Base-by-base conservation (phyloP, 2,888 invertebrate genomes). In the Aspidiotus rigidus region DNA sequence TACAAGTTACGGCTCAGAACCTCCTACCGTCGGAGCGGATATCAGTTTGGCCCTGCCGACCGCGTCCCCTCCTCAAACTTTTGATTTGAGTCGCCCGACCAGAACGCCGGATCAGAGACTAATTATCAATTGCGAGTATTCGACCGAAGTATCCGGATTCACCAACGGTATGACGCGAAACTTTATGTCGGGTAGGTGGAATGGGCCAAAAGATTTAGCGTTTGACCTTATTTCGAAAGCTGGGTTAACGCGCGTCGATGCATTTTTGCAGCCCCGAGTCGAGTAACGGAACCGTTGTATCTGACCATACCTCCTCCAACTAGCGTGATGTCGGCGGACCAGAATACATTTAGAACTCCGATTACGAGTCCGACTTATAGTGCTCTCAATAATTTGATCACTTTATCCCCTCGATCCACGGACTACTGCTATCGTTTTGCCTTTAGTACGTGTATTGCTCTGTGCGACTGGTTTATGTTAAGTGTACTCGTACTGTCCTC, bases 211-310 rank as follows among this genome's bases (percentile, higher is more conserved):
- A 28, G 5, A 28, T 28, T 5, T 28, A 28, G 28, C 28, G 28
- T 28, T 28, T 28, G 5, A 28, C 28, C 28, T 28, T 28, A 28
- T 28, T 28, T 28, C 28, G 28, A 28, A 28, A 28, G 28, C 1
- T 28, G 28, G 49, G n/a, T 49, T 49, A 49, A 49, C 6, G n/a
- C 49, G n/a, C 49, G n/a, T 49, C 49, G 49, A 49, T 49, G 49
- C 49, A 49, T 44, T 67, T 67, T 67, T 59, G 17, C 60, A 67
- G 67, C 67, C 10, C 53, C 49, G 44, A 67, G 60, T 59, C 67
- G 60, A 49, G n/a, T 67, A 67, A 67, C 67, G 53, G 60, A 67
- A 67, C 67, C 67, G 44, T 39, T 67, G 39, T 60, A 60, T 13
- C 39, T 67, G 67, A 59, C 60, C 5, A 67, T 67, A 60, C 67